Evolutionary conservation across 2,888 invertebrate species (phyloP).

Genomic region (Yponomeuta plumbellus): DNA sequence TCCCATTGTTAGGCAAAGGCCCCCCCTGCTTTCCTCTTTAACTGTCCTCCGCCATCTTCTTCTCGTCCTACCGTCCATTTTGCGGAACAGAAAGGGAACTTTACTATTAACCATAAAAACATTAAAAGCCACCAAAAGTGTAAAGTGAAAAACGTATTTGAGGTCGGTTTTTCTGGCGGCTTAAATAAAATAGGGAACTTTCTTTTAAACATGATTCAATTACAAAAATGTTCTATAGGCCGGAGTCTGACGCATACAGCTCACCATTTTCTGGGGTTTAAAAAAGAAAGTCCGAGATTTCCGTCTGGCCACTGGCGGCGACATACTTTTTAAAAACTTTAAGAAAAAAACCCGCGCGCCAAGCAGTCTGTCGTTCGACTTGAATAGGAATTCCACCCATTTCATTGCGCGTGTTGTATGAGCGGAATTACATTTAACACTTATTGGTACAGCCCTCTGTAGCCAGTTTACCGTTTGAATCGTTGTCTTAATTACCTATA

Average conservation of each 20-base stretch:
- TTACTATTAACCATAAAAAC: too few species aligned
- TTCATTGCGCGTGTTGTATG: neutral
- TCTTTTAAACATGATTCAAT: too few species aligned
- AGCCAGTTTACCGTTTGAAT: neutral
- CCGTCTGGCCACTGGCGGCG: neutral
- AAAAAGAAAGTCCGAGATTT: neutral
- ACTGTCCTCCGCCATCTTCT: too few species aligned
- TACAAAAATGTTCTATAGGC: neutral
- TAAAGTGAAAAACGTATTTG: too few species aligned
- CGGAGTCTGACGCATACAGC: neutral
- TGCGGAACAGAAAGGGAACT: too few species aligned
- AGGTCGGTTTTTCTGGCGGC: too few species aligned
- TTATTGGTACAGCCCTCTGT: neutral
- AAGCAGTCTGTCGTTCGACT: conserved; percentile 58
- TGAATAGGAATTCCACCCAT: neutral
- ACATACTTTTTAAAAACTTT: conserved; percentile 2
- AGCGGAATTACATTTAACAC: neutral
- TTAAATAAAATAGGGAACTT: too few species aligned
- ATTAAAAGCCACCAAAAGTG: too few species aligned
- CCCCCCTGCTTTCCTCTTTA: too few species aligned
- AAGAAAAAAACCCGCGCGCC: conserved; percentile 66
- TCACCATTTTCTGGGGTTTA: neutral
- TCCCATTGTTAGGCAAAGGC: too few species aligned
- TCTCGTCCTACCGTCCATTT: too few species aligned
- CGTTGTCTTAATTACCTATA: neutral